These are phyloP conservation scores for Lapara coniferarum DNA, from an alignment of 2,888 invertebrate species.

Conservation along the genomic window DNA sequence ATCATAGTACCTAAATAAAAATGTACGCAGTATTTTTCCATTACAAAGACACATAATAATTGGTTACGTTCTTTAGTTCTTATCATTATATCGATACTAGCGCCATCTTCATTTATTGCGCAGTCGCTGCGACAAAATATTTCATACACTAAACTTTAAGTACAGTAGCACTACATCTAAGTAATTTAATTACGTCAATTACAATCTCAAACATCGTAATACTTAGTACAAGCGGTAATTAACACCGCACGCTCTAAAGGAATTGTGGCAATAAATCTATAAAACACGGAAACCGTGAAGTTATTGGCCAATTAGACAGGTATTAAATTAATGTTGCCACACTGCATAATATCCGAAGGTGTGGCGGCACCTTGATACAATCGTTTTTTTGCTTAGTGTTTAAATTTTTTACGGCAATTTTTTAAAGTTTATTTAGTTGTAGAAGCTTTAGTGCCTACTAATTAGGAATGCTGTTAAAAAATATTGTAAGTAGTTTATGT, in stretches of 20 bases:
- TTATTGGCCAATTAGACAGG: slow-evolving; percentile 44
- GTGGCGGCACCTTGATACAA: not conserved
- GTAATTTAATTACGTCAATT: slow-evolving; percentile 12
- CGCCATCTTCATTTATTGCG: not conserved
- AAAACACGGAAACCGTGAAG: slow-evolving; percentile 34
- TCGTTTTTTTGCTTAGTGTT: not conserved
- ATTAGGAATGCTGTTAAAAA: too few relatives aligned
- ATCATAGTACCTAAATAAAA: too few relatives aligned
- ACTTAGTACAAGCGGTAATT: slow-evolving; percentile 4
- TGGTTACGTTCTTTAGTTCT: too few relatives aligned
- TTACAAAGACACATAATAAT: too few relatives aligned
- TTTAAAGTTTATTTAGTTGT: too few relatives aligned
- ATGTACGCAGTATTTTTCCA: too few relatives aligned
- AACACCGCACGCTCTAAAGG: not conserved
- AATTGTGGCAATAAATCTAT: slow-evolving; percentile 34
- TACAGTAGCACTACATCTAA: not conserved
- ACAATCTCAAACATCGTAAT: slow-evolving; percentile 18
- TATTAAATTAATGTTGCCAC: slow-evolving; percentile 29
- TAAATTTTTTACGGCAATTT: not conserved
- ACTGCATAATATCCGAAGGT: not conserved
- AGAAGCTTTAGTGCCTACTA: too few relatives aligned
- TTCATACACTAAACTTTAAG: not conserved
- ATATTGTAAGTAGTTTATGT: too few relatives aligned
- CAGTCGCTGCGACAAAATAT: not conserved
- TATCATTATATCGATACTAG: not conserved